These are phyloP conservation scores for Lophura nycthemera DNA, from an alignment of 2,113 vertebrate species.

Conservation along the genomic window DNA sequence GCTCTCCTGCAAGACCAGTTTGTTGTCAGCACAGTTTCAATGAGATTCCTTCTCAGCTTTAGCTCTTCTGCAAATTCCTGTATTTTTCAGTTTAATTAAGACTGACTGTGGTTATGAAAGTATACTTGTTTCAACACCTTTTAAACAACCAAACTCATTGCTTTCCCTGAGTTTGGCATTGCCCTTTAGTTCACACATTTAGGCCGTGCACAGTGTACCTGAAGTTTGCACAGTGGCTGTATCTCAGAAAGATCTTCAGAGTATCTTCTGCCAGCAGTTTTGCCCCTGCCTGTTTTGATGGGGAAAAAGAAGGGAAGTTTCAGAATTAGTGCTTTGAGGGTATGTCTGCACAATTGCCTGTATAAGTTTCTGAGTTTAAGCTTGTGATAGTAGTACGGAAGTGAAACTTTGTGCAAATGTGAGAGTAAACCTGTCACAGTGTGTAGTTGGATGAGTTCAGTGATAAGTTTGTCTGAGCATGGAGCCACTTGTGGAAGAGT, in stretches of 20 bases:
- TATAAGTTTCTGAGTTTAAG: neutral
- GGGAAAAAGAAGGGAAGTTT: neutral
- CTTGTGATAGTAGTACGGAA: neutral
- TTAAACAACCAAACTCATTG: neutral
- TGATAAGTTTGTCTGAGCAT: neutral
- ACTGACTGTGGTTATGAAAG: conserved; percentile 26
- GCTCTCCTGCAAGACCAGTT: conserved; percentile 14
- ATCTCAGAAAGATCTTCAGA: neutral
- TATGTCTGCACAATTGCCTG: neutral
- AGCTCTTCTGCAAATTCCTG: neutral
- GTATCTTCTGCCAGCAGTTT: neutral
- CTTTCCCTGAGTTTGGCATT: neutral
- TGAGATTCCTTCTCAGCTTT: conserved; percentile 6
- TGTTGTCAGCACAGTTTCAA: conserved; percentile 22
- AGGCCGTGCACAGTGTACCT: neutral
- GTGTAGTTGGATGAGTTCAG: neutral
- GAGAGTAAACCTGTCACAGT: neutral
- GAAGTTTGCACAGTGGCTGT: neutral
- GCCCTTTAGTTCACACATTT: conserved; percentile 19
- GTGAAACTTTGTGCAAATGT: neutral
- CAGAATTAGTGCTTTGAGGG: neutral
- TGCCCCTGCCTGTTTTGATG: neutral
- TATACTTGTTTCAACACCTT: conserved; percentile 41
- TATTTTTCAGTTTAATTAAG: conserved; percentile 25
- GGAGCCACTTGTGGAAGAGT: neutral